Evolutionary conservation across 2,113 vertebrate genomes (phyloP), one percentile per base, ranked within the genome.

Genomic region (Semnornis frantzii): DNA sequence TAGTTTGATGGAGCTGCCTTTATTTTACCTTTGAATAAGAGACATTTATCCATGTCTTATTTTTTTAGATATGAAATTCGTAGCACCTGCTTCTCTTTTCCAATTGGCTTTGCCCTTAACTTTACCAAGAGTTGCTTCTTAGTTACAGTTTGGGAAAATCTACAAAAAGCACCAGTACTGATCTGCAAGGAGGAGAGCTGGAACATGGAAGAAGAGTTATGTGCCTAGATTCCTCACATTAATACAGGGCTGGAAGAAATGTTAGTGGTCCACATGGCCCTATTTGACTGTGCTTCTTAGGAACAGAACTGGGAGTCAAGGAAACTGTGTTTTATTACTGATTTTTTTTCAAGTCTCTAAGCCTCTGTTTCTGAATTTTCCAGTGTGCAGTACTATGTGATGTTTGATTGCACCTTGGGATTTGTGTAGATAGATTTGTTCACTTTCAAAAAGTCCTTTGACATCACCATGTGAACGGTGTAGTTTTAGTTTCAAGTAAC

Each of bases 381-480:
- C 44, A 31, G 15, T 28, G 15, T 72, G 58, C 37, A 64, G 46
- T 80, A 23, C 48, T 68, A 24, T 77, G 78, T 70, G 66, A 75
- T 80, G 44, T 82, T 78, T 74, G 42, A 60, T 65, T 87, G 91
- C 73, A 85, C 54, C 91, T 81, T 91, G 73, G 65, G 54, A 57
- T 88, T 93, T 78, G 50, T 70, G n/a, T 69, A 52, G 66, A 50
- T 76, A 64, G 19, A 57, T 89, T 94, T 50, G 31, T 69, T 91
- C 30, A 27, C 81, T 89, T 95, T 92, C 74, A 71, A 33, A 88
- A 95, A 83, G 63, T 59, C 65, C n/a, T 93, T 84, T 89, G 44
- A 48, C 66, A 63, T 84, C 74, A 83, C 74, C 11, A 19, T 66
- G 42, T 87, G 74, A 66, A 92, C 68, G 83, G 25, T 85, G 50